Evolutionary conservation across 2,797 vertebrate species (phyloP).

Genomic region (Acanthurus lineatus): DNA sequence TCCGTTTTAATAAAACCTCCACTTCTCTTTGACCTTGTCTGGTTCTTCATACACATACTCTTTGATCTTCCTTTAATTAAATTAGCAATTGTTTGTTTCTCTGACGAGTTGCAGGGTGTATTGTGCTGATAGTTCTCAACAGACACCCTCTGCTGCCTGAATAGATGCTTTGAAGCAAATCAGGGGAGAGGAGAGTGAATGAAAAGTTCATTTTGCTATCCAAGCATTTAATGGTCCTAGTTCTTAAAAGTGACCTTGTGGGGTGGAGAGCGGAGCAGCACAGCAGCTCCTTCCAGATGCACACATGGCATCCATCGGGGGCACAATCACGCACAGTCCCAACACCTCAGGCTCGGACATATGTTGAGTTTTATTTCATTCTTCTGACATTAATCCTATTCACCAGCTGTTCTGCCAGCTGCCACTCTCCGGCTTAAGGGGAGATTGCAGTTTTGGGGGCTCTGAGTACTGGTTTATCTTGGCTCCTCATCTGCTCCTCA

Average conservation of each 20-base stretch:
- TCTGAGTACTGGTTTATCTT: constrained; percentile 89
- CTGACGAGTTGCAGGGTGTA: constrained; percentile 35
- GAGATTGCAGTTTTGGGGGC: constrained; percentile 98
- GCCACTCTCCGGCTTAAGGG: constrained; percentile 97
- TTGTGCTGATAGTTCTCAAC: constrained; percentile 51
- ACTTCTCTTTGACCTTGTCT: constrained; percentile 49
- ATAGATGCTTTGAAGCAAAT: constrained; percentile 71
- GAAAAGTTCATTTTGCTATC: constrained; percentile 91
- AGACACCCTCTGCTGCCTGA: constrained; percentile 44
- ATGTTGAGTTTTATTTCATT: constrained; percentile 99
- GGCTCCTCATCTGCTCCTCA: constrained; percentile 85
- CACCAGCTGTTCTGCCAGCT: constrained; percentile 99
- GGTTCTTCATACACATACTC: constrained; percentile 18
- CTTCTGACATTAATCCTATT: constrained; percentile 99
- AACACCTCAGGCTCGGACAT: constrained; percentile 99
- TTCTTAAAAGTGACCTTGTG: constrained; percentile 99
- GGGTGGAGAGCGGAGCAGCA: constrained; percentile 87
- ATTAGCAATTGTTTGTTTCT: constrained; percentile 42
- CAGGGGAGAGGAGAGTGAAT: constrained; percentile 76
- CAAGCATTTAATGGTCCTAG: constrained; percentile 90
- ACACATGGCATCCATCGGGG: constrained; percentile 98
- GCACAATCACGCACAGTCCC: constrained; percentile 98
- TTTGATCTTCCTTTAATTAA: constrained; percentile 37
- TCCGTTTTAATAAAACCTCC: constrained; percentile 31
- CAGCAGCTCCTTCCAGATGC: constrained; percentile 98